Conservation (phyloP, 2,888 invertebrate genomes). For the Zeuzera pyrina region DNA sequence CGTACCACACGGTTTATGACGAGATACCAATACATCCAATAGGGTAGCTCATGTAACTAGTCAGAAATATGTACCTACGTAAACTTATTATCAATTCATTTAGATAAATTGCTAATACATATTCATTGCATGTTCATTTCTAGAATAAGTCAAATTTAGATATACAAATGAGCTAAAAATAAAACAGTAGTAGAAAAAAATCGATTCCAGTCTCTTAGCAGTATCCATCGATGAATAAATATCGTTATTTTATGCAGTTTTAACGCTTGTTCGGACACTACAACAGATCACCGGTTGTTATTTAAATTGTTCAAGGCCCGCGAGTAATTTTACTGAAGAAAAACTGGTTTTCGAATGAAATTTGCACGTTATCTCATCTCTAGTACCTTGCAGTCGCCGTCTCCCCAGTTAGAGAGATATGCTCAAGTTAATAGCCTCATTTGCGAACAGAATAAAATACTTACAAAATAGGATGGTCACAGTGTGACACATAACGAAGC, state of each 20-base stretch:
- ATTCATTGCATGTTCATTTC: no score
- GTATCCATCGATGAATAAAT: no score
- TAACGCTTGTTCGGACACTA: conserved; percentile 37
- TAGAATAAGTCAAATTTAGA: no score
- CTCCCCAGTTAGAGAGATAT: conserved; percentile 31
- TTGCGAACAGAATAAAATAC: conserved; percentile 24
- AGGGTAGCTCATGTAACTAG: no score
- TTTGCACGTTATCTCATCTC: conserved; percentile 40
- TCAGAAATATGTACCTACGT: no score
- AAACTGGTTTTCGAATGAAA: conserved; percentile 42
- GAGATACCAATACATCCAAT: background rate
- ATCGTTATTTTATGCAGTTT: conserved; percentile 43
- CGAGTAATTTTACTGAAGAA: conserved; percentile 40
- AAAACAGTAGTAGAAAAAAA: conserved; percentile 27
- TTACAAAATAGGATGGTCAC: conserved; percentile 33
- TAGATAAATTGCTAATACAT: no score
- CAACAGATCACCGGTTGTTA: conserved; percentile 43
- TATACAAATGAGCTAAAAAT: conserved; percentile 24
- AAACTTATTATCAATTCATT: no score
- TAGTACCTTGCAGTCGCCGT: conserved; percentile 9
- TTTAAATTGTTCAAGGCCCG: conserved; percentile 45
- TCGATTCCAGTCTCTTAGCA: conserved; percentile 22
- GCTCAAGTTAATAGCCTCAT: conserved; percentile 29
- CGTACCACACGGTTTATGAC: conserved; percentile 26
- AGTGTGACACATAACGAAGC: conserved; percentile 43